Evolutionary conservation across 2,888 invertebrate genomes (phyloP).

Genomic region (Cyclophora albipunctata): DNA sequence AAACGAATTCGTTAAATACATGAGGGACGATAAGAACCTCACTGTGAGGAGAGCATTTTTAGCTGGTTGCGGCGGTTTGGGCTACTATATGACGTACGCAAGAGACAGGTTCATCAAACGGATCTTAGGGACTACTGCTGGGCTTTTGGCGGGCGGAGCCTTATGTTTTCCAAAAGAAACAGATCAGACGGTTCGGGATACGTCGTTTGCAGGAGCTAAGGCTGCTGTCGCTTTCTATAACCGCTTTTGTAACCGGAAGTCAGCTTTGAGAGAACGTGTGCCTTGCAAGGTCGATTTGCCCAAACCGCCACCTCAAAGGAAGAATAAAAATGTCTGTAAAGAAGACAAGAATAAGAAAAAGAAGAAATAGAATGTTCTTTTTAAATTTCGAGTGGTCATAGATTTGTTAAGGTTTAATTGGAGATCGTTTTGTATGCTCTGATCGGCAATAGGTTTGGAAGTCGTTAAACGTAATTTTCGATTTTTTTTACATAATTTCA

Average conservation of each 20-base stretch:
- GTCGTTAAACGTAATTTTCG: too few relatives aligned
- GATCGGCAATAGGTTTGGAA: too few relatives aligned
- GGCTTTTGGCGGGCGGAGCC: constrained; percentile 34
- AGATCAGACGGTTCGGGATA: constrained; percentile 35
- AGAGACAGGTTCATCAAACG: too few relatives aligned
- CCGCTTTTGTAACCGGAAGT: constrained; percentile 20
- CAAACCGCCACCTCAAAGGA: constrained; percentile 3
- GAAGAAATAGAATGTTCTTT: too few relatives aligned
- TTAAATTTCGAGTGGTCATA: too few relatives aligned
- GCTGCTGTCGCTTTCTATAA: constrained; percentile 26
- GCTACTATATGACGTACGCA: too few relatives aligned
- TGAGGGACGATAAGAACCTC: constrained; percentile 37
- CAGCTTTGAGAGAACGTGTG: constrained; percentile 28
- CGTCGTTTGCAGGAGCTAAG: constrained; percentile 24
- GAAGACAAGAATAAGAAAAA: not conserved
- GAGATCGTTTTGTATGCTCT: too few relatives aligned
- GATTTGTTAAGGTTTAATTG: too few relatives aligned
- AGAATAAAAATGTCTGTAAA: constrained; percentile 3
- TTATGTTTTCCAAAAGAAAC: constrained; percentile 51
- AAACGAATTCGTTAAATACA: constrained; percentile 25
- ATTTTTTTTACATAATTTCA: too few relatives aligned
- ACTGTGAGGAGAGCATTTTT: constrained; percentile 28
- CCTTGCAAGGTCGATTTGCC: constrained; percentile 40
- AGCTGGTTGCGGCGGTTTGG: not conserved
- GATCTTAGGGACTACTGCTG: constrained; percentile 4